Percentiles rank a stretch among this genome's conserved stretches.
These are phyloP conservation scores for Leptopilina clavipes DNA, from an alignment of 1,140 invertebrate genomes.

Conservation along the genomic window DNA sequence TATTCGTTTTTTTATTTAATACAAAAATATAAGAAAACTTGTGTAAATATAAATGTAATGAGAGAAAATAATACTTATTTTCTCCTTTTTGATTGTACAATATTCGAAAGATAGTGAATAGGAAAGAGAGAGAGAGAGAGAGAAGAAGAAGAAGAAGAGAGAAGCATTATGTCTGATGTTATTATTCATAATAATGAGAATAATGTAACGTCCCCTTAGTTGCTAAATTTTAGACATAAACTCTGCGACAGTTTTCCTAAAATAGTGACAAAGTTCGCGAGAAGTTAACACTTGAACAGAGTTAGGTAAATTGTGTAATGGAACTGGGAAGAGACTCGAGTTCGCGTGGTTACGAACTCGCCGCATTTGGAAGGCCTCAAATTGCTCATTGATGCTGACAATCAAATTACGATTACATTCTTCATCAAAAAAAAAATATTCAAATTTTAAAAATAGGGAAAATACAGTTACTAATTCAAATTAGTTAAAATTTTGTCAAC, in stretches of 20 bases:
- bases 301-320: conserved; percentile 55
- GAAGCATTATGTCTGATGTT: conserved; percentile 16
- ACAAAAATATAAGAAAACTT: background rate
- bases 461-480: too few species aligned
- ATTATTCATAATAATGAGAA: background rate
- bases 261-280: conserved; percentile 43
- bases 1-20: too few species aligned
- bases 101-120: background rate
- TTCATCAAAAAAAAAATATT: background rate
- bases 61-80: conserved; percentile 8
- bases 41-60: conserved; percentile 11
- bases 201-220: background rate
- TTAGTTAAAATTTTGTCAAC: too few species aligned
- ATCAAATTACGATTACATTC: conserved; percentile 55
- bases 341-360: conserved; percentile 43
- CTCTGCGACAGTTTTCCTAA: conserved; percentile 51
- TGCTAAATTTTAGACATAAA: background rate
- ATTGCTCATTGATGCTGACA: conserved; percentile 59
- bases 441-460: too few species aligned
- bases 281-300: conserved; percentile 27
- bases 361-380: conserved; percentile 48
- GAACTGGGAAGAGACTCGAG: conserved; percentile 49
- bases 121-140: too few species aligned
- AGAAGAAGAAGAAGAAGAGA: background rate
- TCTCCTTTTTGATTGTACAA: conserved; percentile 8